phyloP scores from a whole-genome alignment of 2,113 vertebrate species.

The Pampusana beccarii region DNA sequence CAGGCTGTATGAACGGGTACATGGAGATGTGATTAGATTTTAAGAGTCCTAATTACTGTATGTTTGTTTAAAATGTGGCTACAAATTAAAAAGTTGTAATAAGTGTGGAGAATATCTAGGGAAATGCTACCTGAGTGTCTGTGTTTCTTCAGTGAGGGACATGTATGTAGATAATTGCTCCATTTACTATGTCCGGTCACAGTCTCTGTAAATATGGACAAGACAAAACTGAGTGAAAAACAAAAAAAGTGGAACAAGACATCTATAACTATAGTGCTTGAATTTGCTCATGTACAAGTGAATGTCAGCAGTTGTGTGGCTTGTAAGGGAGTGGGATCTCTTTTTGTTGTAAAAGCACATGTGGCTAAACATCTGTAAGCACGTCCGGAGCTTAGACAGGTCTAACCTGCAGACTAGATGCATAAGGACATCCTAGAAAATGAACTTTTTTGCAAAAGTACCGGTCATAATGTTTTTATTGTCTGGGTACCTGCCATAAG shows the following conservation, averaged over 20 bases:
- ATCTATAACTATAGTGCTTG: not conserved
- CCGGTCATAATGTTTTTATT: not conserved
- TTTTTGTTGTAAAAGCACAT: not conserved
- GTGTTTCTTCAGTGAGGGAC: not conserved
- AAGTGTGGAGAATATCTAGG: not conserved
- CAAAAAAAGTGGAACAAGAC: conserved; percentile 5
- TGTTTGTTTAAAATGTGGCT: not conserved
- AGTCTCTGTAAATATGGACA: not conserved
- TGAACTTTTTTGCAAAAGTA: not conserved
- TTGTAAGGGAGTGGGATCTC: not conserved
- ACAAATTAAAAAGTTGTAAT: not conserved
- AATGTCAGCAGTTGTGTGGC: not conserved
- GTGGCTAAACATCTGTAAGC: not conserved
- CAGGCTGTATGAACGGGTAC: not conserved
- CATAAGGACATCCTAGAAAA: not conserved
- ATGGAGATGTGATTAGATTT: not conserved
- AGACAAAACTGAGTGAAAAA: conserved; percentile 24
- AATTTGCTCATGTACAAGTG: not conserved
- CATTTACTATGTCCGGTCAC: not conserved
- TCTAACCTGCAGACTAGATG: not conserved
- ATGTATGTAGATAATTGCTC: not conserved
- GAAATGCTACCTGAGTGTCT: not conserved
- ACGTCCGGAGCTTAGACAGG: not conserved
- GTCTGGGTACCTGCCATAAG: not conserved
- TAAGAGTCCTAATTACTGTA: not conserved